phyloP scores from a whole-genome alignment of 1,140 invertebrate genomes.

The Melanaphis sacchari region DNA sequence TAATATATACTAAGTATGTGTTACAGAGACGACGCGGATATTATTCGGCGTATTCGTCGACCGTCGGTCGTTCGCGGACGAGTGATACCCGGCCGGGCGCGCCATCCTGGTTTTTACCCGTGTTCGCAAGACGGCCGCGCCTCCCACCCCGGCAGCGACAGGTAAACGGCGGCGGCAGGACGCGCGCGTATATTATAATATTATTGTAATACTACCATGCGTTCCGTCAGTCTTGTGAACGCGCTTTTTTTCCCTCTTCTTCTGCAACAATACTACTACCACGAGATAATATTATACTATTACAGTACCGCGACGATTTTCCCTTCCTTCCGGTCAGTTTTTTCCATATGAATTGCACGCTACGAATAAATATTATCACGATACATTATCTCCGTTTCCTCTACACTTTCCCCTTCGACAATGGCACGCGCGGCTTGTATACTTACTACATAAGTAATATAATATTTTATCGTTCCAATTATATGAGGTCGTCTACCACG shows the following conservation, averaged over 20 bases:
- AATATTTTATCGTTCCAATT: not conserved
- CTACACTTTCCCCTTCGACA: not conserved
- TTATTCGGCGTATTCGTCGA: not conserved
- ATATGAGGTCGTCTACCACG: too few species aligned
- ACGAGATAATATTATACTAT: not conserved
- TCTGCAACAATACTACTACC: not conserved
- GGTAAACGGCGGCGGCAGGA: not conserved
- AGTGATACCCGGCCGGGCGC: slow-evolving; percentile 34
- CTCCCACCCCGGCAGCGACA: not conserved
- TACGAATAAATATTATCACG: not conserved
- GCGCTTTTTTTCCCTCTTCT: slow-evolving; percentile 21
- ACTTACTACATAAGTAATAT: not conserved
- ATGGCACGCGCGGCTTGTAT: not conserved
- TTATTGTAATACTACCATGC: not conserved
- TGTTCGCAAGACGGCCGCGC: not conserved
- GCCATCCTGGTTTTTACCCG: slow-evolving; percentile 49
- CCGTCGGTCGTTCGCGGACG: slow-evolving; percentile 46
- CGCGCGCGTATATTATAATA: not conserved
- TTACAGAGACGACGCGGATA: not conserved
- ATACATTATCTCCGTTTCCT: not conserved
- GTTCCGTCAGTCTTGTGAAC: not conserved
- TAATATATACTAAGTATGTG: not conserved
- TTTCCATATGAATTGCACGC: not conserved
- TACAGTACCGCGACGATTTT: not conserved
- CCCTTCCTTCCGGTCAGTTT: not conserved